These are phyloP conservation scores for Aplysia californica DNA, from an alignment of 1,140 invertebrate genomes.

Conservation along the genomic window DNA sequence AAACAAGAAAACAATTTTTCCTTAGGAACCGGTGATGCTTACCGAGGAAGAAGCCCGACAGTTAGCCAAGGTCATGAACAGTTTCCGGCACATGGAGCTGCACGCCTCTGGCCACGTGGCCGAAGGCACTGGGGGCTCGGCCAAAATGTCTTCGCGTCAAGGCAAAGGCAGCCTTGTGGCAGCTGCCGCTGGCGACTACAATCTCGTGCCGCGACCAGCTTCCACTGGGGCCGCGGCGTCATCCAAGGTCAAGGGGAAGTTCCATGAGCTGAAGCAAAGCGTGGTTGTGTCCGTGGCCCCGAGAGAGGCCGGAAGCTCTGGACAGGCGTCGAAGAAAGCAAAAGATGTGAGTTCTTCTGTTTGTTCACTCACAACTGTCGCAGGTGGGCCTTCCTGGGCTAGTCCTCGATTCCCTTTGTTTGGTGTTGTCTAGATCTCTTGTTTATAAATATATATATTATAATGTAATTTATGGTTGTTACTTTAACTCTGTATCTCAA, in stretches of 20 bases:
- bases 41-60: constrained; percentile 53
- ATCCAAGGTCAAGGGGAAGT: constrained; percentile 32
- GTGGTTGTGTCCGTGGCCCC: neutral
- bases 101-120: constrained; percentile 31
- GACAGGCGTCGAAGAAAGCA: neutral
- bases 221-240: constrained; percentile 26
- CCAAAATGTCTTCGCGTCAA: neutral
- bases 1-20: too few species aligned
- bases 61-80: constrained; percentile 53
- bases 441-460: too few species aligned
- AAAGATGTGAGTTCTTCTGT: too few species aligned
- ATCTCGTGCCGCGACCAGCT: constrained; percentile 14
- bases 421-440: too few species aligned
- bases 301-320: too few species aligned
- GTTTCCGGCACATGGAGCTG: constrained; percentile 57
- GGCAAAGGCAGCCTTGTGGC: neutral
- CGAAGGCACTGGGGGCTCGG: neutral
- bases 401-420: too few species aligned
- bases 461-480: too few species aligned
- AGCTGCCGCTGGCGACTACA: constrained; percentile 5
- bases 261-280: constrained; percentile 28
- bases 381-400: too few species aligned
- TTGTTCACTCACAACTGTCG: too few species aligned
- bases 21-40: too few species aligned
- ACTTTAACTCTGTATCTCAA: too few species aligned